These are phyloP conservation scores for Drosophila histrio DNA, from an alignment of 2,888 invertebrate genomes.

Conservation along the genomic window DNA sequence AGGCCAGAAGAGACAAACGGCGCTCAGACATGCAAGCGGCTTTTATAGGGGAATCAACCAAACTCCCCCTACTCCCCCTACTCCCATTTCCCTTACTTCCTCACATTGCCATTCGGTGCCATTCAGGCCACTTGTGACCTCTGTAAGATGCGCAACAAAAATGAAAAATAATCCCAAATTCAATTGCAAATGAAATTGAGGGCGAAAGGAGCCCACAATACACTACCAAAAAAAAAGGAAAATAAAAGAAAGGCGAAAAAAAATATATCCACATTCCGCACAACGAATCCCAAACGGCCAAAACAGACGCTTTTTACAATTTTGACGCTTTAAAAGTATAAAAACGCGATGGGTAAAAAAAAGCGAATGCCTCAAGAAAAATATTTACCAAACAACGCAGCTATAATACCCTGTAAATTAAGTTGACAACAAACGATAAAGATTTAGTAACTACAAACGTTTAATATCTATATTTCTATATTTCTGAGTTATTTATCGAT, in stretches of 20 bases:
- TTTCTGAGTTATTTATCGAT: too few relatives aligned
- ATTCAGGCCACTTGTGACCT: constrained; percentile 79
- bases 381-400: not conserved
- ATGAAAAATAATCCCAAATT: constrained; percentile 81
- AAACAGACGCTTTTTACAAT: constrained; percentile 58
- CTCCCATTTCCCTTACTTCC: not conserved
- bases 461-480: too few relatives aligned
- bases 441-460: not conserved
- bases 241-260: constrained; percentile 13
- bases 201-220: constrained; percentile 64
- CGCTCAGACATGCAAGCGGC: constrained; percentile 73
- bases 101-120: constrained; percentile 26
- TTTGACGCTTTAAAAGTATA: constrained; percentile 59
- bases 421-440: not conserved
- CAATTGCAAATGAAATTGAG: constrained; percentile 82
- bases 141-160: constrained; percentile 69
- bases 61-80: not conserved
- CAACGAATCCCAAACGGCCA: constrained; percentile 51
- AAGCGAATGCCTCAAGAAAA: constrained; percentile 9
- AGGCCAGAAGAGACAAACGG: constrained; percentile 64
- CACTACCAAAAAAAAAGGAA: constrained; percentile 27
- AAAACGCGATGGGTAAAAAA: too few relatives aligned
- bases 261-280: constrained; percentile 17
- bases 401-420: constrained; percentile 16
- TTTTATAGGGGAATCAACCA: constrained; percentile 35